phyloP scores from a whole-genome alignment of 2,113 vertebrate genomes.

The Meriones unguiculatus region DNA sequence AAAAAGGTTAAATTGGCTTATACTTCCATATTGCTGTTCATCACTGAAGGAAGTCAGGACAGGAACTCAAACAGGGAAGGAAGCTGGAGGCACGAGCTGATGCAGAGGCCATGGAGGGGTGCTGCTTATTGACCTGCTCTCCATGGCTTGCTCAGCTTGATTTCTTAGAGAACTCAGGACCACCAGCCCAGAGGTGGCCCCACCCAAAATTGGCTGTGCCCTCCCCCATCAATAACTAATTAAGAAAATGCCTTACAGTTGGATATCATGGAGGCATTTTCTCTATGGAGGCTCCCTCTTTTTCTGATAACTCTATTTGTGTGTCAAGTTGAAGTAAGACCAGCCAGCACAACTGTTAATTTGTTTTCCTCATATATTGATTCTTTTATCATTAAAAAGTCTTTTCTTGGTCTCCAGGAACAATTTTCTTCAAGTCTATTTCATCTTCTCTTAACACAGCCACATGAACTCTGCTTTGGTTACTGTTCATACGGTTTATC shows the following conservation, averaged over 20 bases:
- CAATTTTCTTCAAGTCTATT: slow-evolving; percentile 1
- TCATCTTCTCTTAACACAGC: not conserved
- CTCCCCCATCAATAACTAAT: not conserved
- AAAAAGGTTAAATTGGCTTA: not conserved
- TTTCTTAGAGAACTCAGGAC: not conserved
- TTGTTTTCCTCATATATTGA: not conserved
- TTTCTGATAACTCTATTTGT: not conserved
- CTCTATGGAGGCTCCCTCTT: not conserved
- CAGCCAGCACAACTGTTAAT: not conserved
- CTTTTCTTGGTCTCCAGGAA: not conserved
- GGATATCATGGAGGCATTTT: not conserved
- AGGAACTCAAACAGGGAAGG: not conserved
- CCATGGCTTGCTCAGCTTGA: not conserved
- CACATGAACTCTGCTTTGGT: not conserved
- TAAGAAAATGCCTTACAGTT: not conserved
- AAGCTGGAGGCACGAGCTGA: not conserved
- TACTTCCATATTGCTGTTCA: not conserved
- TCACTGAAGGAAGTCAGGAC: not conserved
- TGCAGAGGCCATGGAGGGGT: not conserved
- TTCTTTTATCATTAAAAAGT: not conserved
- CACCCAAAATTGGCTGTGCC: not conserved
- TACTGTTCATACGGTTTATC: not conserved
- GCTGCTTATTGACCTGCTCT: not conserved
- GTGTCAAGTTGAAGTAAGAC: not conserved
- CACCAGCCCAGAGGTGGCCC: not conserved